Evolutionary conservation across 2,113 vertebrate species (phyloP), one percentile per base, ranked within the genome.

Genomic region (Lipotes vexillifer): DNA sequence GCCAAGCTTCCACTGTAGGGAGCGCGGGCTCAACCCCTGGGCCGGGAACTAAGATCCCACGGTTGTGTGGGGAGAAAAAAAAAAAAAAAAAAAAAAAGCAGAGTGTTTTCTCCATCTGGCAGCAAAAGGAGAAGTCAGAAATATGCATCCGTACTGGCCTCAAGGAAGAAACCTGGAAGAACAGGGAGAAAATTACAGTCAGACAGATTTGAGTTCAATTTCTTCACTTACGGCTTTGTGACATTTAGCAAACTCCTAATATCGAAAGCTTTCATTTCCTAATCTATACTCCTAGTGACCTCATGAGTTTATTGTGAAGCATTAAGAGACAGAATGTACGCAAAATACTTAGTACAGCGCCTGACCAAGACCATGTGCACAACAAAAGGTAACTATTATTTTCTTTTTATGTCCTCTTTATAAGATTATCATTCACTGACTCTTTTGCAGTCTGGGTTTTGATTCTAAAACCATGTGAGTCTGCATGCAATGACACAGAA

Each of bases 141-240:
- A 25, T 25, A 41, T 2, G 12, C 23, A 23, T 36, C 12, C 44
- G 31, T 33, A 46, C 17, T 7, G 31, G 49, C 38, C 41, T 68
- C 21, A 17, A 25, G 17, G 15, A 63, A 25, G 41, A 81, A 57
- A 21, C 21, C 7, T 20, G 55, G 55, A 21, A 57, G 44, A 85
- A 41, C 14, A 18, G 11, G 8, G 61, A 27, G 38, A 80, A 41
- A 93, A 49, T 2, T 27, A 6, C 5, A 2, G 17, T 65, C 21
- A 88, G 52, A 63, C 20, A 59, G 33, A 59, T 49, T 5, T 57
- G 77, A 89, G n/a, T 46, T 93, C 90, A 86, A 33, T 71, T 75
- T 59, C 59, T 74, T 44, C 6, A 8, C 52, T 31, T 81, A 15
- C 38, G 15, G n/a, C 72, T 52, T 41, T 46, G 21, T 20, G 69